Evolutionary conservation across 2,888 invertebrate genomes (phyloP).

Genomic region (Suillia variegata): DNA sequence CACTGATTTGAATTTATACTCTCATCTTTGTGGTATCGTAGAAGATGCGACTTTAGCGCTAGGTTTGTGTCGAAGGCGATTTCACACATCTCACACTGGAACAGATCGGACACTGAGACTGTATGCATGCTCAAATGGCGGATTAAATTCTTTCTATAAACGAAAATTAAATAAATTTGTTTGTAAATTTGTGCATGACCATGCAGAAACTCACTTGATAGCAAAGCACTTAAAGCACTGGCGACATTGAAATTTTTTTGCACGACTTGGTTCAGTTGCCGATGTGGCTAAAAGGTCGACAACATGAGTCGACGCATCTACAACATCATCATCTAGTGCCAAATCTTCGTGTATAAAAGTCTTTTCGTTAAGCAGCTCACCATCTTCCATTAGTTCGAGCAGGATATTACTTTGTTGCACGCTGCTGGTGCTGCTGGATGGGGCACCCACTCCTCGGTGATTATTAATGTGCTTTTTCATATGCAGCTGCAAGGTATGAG

Average conservation of each 20-base stretch:
- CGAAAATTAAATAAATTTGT: background rate
- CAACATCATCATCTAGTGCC: constrained; percentile 15
- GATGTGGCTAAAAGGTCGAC: constrained; percentile 34
- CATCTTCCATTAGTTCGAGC: constrained; percentile 16
- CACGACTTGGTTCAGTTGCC: constrained; percentile 32
- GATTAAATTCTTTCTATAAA: constrained; percentile 33
- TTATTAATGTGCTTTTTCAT: constrained; percentile 44
- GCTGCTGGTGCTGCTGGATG: constrained; percentile 1
- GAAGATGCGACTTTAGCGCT: constrained; percentile 16
- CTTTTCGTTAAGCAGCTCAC: constrained; percentile 11
- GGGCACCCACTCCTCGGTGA: constrained; percentile 12
- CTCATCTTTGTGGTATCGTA: constrained; percentile 19
- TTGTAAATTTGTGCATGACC: background rate
- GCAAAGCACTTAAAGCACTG: constrained; percentile 52
- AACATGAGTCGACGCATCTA: constrained; percentile 27
- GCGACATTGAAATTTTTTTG: constrained; percentile 48
- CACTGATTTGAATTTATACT: constrained; percentile 25
- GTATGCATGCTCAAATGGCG: constrained; percentile 35
- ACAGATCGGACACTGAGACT: constrained; percentile 8
- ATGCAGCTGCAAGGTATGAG: constrained; percentile 41
- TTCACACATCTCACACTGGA: constrained; percentile 20
- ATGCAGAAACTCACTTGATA: constrained; percentile 40
- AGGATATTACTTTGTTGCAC: background rate
- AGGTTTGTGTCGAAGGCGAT: constrained; percentile 20
- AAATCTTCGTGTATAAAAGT: constrained; percentile 13